Evolutionary conservation across 2,797 vertebrate genomes (phyloP), one percentile per base, ranked within the genome.

Genomic region (Gallirallus australis): DNA sequence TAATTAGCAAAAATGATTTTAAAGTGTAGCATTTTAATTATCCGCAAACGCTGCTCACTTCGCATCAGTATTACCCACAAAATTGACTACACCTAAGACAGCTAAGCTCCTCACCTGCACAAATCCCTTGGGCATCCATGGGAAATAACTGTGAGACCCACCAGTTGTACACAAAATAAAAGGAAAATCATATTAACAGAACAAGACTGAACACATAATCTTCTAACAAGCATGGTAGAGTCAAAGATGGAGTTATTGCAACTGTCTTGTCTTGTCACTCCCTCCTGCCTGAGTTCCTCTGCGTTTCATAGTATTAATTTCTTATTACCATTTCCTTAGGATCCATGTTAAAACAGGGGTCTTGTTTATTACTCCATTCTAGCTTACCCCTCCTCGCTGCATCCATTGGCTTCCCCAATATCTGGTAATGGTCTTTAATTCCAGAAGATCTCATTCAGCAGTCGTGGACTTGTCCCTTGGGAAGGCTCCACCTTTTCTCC

Each of bases 1-100:
- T 63, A 91, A 94, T 94, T 96, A 90, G 63, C 35, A 82, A 69
- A 86, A 91, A 89, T 73, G 21, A 90, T 94, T 96, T 96, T 91
- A 40, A 94, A 94, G 73, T 23, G 30, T 40, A 72, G 52, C 35
- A 72, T 79, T 94, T 91, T 90, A 93, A 94, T 95, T 76, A 94
- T n/a, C 72, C 90, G 57, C 1, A 20, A 91, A 63, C 1, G 6
- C 47, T 4, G 1, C 72, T 78, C 42, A 30, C 79, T 83, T 82
- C 0, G 0, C 45, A 60, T 83, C 54, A 52, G 12, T 42, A 54
- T 82, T 88, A 52, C n/a, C 47, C 50, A 81, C 45, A 71, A 35
- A 89, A 95, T 2, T 61, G 28, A 28, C 65, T 93, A 21, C 31
- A 35, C 47, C 56, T 88, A 15, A 61, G 35, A 33, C 28, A 86